These are phyloP conservation scores for Galeopsomyia nigrocyanea DNA, from an alignment of 2,888 invertebrate genomes.

Conservation along the genomic window DNA sequence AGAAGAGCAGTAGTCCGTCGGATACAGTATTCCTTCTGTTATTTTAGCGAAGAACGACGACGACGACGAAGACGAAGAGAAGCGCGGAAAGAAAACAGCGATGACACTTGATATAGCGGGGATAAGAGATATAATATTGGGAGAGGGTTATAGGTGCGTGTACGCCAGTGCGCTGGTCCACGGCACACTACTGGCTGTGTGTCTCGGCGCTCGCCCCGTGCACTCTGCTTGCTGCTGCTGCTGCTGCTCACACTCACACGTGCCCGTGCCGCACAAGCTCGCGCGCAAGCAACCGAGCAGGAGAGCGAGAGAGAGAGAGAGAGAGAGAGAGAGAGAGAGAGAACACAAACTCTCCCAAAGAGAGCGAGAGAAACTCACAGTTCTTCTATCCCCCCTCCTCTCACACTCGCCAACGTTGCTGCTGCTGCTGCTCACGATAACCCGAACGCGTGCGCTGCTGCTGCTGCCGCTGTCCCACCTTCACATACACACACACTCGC, in stretches of 20 bases:
- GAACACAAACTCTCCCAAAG: too few species aligned
- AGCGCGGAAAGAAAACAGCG: neutral
- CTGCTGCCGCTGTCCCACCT: constrained; percentile 47
- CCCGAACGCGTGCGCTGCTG: constrained; percentile 43
- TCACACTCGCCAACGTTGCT: constrained; percentile 38
- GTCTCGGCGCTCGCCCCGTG: constrained; percentile 70
- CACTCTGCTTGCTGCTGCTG: constrained; percentile 62
- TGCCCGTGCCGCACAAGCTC: constrained; percentile 2
- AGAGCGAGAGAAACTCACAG: too few species aligned
- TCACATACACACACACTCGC: constrained; percentile 48
- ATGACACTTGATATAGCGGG: neutral
- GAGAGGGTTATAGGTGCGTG: constrained; percentile 63
- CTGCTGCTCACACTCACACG: constrained; percentile 42
- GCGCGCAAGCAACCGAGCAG: constrained; percentile 4
- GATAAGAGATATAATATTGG: constrained; percentile 30
- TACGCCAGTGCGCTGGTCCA: constrained; percentile 74
- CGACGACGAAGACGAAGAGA: neutral
- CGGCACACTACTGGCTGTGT: constrained; percentile 78
- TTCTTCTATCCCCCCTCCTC: constrained; percentile 35
- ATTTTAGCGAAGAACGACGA: too few species aligned
- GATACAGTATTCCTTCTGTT: too few species aligned
- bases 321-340: too few species aligned
- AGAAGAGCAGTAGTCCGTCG: too few species aligned
- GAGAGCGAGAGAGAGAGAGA: too few species aligned
- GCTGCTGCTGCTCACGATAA: constrained; percentile 34